These are phyloP conservation scores for Australoheros scitulus DNA, from an alignment of 2,113 vertebrate species.

Conservation along the genomic window DNA sequence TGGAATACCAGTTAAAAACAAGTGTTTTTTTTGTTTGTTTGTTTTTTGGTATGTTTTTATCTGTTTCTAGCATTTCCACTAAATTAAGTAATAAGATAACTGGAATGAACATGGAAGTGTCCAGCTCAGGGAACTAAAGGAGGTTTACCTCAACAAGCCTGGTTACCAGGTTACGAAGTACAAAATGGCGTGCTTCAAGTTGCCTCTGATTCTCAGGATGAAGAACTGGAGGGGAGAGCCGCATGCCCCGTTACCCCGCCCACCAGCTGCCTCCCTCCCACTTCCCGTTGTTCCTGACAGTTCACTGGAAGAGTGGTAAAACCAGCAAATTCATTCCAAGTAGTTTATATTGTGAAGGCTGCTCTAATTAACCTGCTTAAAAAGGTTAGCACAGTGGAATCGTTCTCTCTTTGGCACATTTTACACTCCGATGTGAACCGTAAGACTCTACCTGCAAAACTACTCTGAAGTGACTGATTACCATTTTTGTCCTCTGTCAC, in stretches of 20 bases:
- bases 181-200: background rate
- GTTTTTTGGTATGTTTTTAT: too few relatives aligned
- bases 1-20: too few relatives aligned
- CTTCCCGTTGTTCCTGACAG: background rate
- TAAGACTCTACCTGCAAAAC: background rate
- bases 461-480: background rate
- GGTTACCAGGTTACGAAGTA: background rate
- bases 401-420: background rate
- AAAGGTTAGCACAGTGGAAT: constrained; percentile 9
- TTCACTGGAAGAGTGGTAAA: background rate
- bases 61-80: too few relatives aligned
- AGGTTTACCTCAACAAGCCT: too few relatives aligned
- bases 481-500: background rate
- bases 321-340: constrained; percentile 24
- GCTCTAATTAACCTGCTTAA: background rate
- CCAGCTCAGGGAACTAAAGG: too few relatives aligned
- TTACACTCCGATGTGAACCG: background rate
- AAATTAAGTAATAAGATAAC: too few relatives aligned
- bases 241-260: background rate
- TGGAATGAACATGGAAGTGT: too few relatives aligned
- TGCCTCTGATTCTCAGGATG: constrained; percentile 68
- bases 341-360: constrained; percentile 18
- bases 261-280: background rate
- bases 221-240: constrained; percentile 66
- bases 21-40: too few relatives aligned